Evolutionary conservation across 2,888 invertebrate genomes (phyloP).

Genomic region (Parnassius glacialis): DNA sequence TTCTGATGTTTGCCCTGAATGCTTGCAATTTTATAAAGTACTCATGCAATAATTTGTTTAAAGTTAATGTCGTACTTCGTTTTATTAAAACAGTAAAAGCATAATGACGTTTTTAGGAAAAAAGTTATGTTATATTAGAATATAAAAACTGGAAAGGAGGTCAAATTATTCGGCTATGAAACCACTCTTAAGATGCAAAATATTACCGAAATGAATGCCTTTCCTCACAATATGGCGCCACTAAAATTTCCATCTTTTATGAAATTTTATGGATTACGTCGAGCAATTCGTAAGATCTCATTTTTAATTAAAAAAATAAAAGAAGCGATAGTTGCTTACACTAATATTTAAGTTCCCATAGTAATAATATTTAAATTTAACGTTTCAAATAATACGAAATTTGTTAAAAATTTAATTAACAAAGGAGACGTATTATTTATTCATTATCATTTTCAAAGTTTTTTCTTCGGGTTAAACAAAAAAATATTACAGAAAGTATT

Average conservation of each 20-base stretch:
- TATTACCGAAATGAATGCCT: conserved; percentile 69
- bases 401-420: too few relatives aligned
- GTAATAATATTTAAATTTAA: too few relatives aligned
- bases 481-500: neutral
- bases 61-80: conserved; percentile 10
- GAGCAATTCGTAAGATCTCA: conserved; percentile 69
- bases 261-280: conserved; percentile 73
- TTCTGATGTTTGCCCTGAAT: conserved; percentile 49
- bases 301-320: conserved; percentile 68
- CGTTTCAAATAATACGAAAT: too few relatives aligned
- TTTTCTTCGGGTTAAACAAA: neutral
- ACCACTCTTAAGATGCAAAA: conserved; percentile 69
- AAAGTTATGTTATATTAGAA: conserved; percentile 44
- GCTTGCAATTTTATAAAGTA: neutral
- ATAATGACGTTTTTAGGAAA: conserved; percentile 42
- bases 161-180: conserved; percentile 65
- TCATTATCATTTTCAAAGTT: too few relatives aligned
- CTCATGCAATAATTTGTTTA: conserved; percentile 3
- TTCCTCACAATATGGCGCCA: conserved; percentile 77
- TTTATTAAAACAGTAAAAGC: conserved; percentile 38
- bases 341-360: conserved; percentile 17
- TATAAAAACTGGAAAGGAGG: conserved; percentile 42
- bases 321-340: conserved; percentile 71
- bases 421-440: too few relatives aligned
- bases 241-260: conserved; percentile 77